A percentile compares a stretch with the other conserved stretches of the same genome.
Conservation (phyloP, 1,140 invertebrate species). For the Agrilus planipennis region DNA sequence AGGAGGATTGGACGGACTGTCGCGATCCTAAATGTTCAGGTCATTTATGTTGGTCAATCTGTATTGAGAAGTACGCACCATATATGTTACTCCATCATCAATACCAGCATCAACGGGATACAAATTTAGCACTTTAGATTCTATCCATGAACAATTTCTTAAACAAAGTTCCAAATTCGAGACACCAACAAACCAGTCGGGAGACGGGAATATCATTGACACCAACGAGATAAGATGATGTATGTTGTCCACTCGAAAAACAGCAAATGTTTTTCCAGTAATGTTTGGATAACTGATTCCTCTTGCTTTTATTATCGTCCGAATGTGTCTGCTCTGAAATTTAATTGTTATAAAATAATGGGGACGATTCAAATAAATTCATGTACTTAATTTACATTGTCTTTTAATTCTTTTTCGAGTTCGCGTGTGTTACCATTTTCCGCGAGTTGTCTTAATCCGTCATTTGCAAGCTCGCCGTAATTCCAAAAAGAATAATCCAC, state of each 20-base stretch:
- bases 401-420: constrained; percentile 90
- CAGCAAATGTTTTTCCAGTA: constrained; percentile 83
- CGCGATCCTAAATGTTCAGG: constrained; percentile 63
- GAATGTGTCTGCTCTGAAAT: constrained; percentile 74
- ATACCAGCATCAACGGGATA: constrained; percentile 98
- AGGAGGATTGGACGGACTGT: constrained; percentile 66
- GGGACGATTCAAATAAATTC: too few species aligned
- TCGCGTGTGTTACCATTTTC: constrained; percentile 83
- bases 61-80: constrained; percentile 58
- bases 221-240: constrained; percentile 92
- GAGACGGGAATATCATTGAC: constrained; percentile 90
- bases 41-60: not conserved
- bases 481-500: constrained; percentile 85
- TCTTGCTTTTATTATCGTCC: constrained; percentile 95
- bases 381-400: constrained; percentile 49
- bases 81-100: constrained; percentile 85
- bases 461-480: constrained; percentile 73
- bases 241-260: constrained; percentile 84
- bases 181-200: constrained; percentile 97
- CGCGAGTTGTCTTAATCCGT: constrained; percentile 85
- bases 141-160: constrained; percentile 85
- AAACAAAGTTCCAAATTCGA: constrained; percentile 85
- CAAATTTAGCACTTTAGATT: constrained; percentile 73
- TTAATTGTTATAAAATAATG: not conserved
- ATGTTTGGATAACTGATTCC: constrained; percentile 91